phyloP scores from a whole-genome alignment of 2,113 vertebrate genomes.

The Sphyrna mokarran region DNA sequence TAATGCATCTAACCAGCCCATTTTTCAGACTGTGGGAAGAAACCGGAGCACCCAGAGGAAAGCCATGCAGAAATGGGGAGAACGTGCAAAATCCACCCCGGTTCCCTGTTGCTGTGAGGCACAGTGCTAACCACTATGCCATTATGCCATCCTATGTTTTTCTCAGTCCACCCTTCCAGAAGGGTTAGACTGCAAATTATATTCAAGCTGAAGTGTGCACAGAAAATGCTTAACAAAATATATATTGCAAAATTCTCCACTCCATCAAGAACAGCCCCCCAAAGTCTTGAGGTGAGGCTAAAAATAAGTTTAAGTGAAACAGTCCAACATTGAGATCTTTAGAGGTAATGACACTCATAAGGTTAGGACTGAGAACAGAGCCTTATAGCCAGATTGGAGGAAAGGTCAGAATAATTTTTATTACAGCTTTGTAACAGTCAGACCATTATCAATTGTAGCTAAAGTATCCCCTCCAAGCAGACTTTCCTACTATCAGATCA shows the following conservation, averaged over 20 bases:
- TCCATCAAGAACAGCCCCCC: neutral
- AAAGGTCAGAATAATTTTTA: conserved; percentile 25
- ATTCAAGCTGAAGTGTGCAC: neutral
- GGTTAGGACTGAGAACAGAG: neutral
- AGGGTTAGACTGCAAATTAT: neutral
- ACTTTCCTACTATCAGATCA: conserved; percentile 42
- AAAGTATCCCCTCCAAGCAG: conserved; percentile 41
- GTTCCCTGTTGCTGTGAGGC: too few relatives aligned
- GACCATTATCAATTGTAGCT: neutral
- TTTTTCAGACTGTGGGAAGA: too few relatives aligned
- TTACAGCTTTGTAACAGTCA: neutral
- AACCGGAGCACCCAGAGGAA: too few relatives aligned
- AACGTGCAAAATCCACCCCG: too few relatives aligned
- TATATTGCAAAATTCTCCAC: neutral
- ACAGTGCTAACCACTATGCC: too few relatives aligned
- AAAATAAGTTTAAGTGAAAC: neutral
- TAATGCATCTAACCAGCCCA: too few relatives aligned
- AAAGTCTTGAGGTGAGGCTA: neutral
- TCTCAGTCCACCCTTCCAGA: neutral
- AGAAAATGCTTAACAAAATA: neutral
- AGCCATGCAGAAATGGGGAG: too few relatives aligned
- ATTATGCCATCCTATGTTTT: too few relatives aligned
- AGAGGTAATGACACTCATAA: neutral
- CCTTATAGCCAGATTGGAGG: neutral
- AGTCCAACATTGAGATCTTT: neutral